Evolutionary conservation across 2,888 invertebrate species (phyloP), one percentile per base, ranked within the genome.

Genomic region (Hypena proboscidalis): DNA sequence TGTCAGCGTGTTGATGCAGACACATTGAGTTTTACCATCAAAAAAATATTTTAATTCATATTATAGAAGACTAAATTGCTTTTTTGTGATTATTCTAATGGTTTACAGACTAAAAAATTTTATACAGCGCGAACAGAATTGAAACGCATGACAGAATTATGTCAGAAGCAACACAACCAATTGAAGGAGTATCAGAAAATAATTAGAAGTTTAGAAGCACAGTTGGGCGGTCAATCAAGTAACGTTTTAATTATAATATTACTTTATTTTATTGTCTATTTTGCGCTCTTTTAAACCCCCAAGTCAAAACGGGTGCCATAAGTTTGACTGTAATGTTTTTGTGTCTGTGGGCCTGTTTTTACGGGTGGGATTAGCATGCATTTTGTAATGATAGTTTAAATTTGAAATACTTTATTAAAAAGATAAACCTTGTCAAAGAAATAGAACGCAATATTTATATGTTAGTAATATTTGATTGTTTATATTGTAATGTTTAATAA

Each of bases 31-130:
- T n/a, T n/a, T n/a, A n/a, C n/a, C n/a, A n/a, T n/a, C n/a, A n/a
- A n/a, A n/a, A n/a, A n/a, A n/a, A n/a, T n/a, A n/a, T n/a, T n/a
- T n/a, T n/a, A n/a, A n/a, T n/a, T n/a, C n/a, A n/a, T n/a, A n/a
- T n/a, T n/a, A n/a, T n/a, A n/a, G n/a, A n/a, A n/a, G n/a, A n/a
- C 6, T 13, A 13, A 4, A 26, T 26, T 13, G 13, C 26, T 5
- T 4, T 27, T 2, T 13, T 27, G n/a, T 27, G 7, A 11, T 7
- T 13, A 6, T 27, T 17, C 20, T 13, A 4, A 1, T 30, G 1
- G 9, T 7, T 64, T 59, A 11, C 58, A 91, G 91, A 85, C 87
- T 4, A 90, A 89, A 59, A 91, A 91, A 60, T 91, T 90, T 57
- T 78, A 85, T 52, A 67, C 76, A 4, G 85, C 85, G 0, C 71